Base-by-base conservation (phyloP, 2,113 vertebrate species). In the Toxotes chatareus region DNA sequence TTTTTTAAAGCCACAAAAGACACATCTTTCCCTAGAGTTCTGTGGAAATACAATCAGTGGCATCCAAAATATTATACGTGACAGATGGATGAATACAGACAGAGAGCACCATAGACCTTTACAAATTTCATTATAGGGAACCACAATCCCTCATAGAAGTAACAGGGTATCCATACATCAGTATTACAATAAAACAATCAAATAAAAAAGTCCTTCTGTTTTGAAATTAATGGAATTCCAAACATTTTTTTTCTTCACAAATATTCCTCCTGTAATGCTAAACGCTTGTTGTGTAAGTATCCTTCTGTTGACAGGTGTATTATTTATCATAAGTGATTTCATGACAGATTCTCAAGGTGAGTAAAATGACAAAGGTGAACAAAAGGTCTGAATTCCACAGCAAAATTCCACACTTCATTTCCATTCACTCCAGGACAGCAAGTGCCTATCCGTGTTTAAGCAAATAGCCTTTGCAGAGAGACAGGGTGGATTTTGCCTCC, bases 401-500 rank as follows among this genome's bases (percentile, higher is more conserved):
- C 64, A 83, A 71, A 84, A 77, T 73, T 67, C 69, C 56, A 85
- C 57, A 27, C 19, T 83, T 74, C 67, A 44, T 78, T 86, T 82
- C 61, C 8, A 65, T 84, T 89, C 76, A 80, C 46, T 85, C 69
- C 61, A 61, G 81, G 79, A 80, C 49, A 83, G 53, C 67, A 75
- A 82, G 72, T 82, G 90, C 92, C 92, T 74, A 31, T 81, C 77
- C 66, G 19, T 72, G 77, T 91, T 90, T 82, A 75, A 68, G 73
- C 62, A 85, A 84, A 86, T 55, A 76, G 83, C 56, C 32, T 85
- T 86, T 79, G 66, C 19, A 66, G 80, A 36, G 71, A 86, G 84
- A 88, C 79, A 49, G 80, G 80, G 84, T 79, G 83, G 88, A 74
- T 73, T 91, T 80, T 79, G 89, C 91, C 93, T 91, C 64, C 62